Conservation (phyloP, 2,113 vertebrate genomes). For the Diadophis punctatus region DNA sequence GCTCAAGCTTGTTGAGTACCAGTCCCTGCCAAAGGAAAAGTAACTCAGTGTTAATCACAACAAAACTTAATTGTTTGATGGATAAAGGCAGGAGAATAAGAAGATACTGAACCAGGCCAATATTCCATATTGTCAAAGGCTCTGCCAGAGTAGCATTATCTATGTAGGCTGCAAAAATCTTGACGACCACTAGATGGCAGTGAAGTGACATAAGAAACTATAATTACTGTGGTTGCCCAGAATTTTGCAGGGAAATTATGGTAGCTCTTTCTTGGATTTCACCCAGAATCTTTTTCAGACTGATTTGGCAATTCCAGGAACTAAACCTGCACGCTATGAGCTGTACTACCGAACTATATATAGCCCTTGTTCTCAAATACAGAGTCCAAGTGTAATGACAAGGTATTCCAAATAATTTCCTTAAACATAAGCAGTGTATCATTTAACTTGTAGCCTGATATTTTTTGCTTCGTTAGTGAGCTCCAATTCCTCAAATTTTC, state of each 20-base stretch:
- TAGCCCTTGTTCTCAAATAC: background rate
- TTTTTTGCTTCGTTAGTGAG: background rate
- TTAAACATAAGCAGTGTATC: background rate
- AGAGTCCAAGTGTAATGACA: background rate
- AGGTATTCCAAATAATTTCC: background rate
- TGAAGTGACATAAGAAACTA: background rate
- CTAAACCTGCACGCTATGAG: background rate
- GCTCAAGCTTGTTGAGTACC: constrained; percentile 80
- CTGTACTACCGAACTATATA: background rate
- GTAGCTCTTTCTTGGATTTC: background rate
- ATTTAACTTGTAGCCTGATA: background rate
- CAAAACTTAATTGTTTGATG: background rate
- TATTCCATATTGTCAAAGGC: background rate
- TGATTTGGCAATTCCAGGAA: background rate
- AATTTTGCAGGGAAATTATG: background rate
- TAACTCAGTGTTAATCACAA: constrained; percentile 17
- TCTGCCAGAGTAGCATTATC: background rate
- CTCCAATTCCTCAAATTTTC: background rate
- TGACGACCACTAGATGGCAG: background rate
- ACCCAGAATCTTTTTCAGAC: background rate
- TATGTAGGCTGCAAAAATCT: background rate
- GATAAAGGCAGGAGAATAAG: background rate
- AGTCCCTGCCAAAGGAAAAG: constrained; percentile 76
- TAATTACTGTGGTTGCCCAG: background rate
- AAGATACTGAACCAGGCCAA: background rate